These are phyloP conservation scores for Ectropis crepuscularia DNA, from an alignment of 2,888 invertebrate species.

Conservation along the genomic window DNA sequence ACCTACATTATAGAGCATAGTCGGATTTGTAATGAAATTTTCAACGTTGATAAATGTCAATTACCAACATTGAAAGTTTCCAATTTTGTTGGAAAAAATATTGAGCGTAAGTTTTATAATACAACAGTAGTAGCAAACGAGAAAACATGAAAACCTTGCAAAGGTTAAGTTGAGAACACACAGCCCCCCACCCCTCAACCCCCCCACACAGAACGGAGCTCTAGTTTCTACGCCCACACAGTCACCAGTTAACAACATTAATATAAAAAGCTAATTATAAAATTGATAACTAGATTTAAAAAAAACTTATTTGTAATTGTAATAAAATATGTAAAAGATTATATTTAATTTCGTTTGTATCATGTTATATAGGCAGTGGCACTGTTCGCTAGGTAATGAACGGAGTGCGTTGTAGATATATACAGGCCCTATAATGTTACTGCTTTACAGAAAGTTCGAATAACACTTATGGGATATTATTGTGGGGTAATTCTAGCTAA, in stretches of 20 bases:
- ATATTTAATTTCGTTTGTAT: conserved; percentile 61
- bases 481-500: too few relatives aligned
- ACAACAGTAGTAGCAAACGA: too few relatives aligned
- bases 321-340: conserved; percentile 61
- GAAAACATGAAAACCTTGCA: too few relatives aligned
- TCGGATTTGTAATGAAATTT: too few relatives aligned
- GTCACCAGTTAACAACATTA: conserved; percentile 51
- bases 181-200: too few relatives aligned
- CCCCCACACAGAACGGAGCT: conserved; percentile 8
- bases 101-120: too few relatives aligned
- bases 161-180: too few relatives aligned
- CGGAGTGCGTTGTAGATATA: conserved; percentile 4
- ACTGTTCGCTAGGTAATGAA: conserved; percentile 39
- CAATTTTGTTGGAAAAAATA: too few relatives aligned
- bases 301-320: conserved; percentile 66
- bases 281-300: conserved; percentile 67
- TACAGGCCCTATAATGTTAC: not conserved
- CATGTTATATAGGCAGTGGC: conserved; percentile 49
- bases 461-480: too few relatives aligned
- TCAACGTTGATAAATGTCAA: too few relatives aligned
- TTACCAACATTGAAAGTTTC: too few relatives aligned
- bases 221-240: conserved; percentile 50
- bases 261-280: conserved; percentile 63
- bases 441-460: not conserved
- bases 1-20: too few relatives aligned